Conservation (phyloP, 2,113 vertebrate genomes). For the Athene cunicularia region DNA sequence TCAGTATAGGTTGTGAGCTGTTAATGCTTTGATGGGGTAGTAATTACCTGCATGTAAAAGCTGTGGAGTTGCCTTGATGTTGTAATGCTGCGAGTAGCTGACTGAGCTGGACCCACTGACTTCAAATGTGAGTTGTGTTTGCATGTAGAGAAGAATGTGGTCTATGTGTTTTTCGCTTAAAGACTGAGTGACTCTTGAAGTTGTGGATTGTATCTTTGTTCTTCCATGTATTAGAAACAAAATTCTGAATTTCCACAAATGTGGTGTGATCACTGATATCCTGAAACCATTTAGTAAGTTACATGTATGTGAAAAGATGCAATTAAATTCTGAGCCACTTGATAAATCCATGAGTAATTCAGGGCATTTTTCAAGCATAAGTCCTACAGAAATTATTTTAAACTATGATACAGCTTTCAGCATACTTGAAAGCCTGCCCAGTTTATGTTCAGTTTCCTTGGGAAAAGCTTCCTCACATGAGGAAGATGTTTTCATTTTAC, state of each 20-base stretch:
- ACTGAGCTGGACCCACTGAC: not conserved
- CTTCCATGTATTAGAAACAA: not conserved
- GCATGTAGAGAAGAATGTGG: not conserved
- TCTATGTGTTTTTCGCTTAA: not conserved
- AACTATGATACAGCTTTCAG: not conserved
- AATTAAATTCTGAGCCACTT: not conserved
- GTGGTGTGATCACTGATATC: not conserved
- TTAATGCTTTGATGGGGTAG: not conserved
- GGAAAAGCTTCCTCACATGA: not conserved
- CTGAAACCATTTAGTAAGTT: not conserved
- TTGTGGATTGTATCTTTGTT: not conserved
- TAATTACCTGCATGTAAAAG: not conserved
- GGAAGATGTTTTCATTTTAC: not conserved
- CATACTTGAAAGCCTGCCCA: not conserved
- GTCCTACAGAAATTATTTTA: not conserved
- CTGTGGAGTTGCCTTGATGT: fast-evolving
- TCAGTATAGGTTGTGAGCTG: not conserved
- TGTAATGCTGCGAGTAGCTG: fast-evolving
- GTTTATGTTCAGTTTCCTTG: not conserved
- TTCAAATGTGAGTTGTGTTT: not conserved
- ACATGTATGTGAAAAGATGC: not conserved
- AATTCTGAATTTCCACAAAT: not conserved
- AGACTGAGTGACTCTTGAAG: not conserved
- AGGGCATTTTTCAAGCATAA: not conserved
- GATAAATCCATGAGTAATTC: not conserved